Evolutionary conservation across 1,140 invertebrate species (phyloP).

Genomic region (Drosophila sturtevanti): DNA sequence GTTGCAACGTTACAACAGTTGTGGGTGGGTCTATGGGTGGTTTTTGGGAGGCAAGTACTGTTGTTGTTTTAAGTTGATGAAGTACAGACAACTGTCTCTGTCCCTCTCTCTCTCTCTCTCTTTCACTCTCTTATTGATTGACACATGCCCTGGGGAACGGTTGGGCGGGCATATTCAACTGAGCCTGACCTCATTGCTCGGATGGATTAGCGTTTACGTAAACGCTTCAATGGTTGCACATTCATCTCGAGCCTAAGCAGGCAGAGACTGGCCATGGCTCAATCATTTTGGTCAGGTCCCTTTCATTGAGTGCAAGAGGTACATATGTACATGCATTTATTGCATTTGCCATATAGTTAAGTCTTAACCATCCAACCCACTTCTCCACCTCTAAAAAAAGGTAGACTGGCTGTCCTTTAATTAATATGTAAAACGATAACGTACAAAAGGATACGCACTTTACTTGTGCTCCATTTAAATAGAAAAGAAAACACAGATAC

Average conservation of each 20-base stretch:
- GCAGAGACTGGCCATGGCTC: constrained; percentile 11
- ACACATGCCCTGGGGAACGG: constrained; percentile 40
- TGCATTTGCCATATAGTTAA: neutral
- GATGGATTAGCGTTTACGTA: constrained; percentile 36
- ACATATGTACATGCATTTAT: constrained; percentile 53
- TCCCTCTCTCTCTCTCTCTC: constrained; percentile 28
- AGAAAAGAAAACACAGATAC: constrained; percentile 67
- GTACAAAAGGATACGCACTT: constrained; percentile 63
- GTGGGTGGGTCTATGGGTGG: neutral
- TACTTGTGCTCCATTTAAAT: constrained; percentile 81
- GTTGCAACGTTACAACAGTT: too few relatives aligned
- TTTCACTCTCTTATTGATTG: constrained; percentile 27
- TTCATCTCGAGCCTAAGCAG: constrained; percentile 25
- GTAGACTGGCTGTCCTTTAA: constrained; percentile 47
- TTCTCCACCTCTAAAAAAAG: neutral
- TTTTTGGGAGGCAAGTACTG: neutral
- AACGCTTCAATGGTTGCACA: constrained; percentile 28
- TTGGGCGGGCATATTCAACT: constrained; percentile 34
- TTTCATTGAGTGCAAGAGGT: neutral
- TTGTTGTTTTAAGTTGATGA: constrained; percentile 47
- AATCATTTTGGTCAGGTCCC: neutral
- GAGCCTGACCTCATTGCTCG: constrained; percentile 43
- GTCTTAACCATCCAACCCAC: constrained; percentile 10
- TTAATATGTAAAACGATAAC: constrained; percentile 70
- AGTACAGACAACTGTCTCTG: constrained; percentile 22